Conservation (phyloP, 2,888 invertebrate genomes). For the Helleia helle region DNA sequence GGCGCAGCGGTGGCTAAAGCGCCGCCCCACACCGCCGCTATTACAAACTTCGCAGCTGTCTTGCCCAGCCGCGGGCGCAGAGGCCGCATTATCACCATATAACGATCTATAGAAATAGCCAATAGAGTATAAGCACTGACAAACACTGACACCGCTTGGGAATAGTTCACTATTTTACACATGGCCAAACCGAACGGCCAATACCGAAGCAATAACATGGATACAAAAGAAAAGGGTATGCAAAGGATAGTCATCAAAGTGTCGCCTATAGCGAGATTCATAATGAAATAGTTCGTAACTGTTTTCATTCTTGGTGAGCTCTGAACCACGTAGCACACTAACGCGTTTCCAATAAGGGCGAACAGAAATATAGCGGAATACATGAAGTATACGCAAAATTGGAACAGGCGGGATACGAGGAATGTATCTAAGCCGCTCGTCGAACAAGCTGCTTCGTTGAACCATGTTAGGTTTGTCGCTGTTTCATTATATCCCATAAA, state of each 20-base stretch:
- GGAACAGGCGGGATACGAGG: constrained; percentile 69
- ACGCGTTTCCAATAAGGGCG: constrained; percentile 82
- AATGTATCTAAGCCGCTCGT: constrained; percentile 36
- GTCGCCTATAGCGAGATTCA: constrained; percentile 91
- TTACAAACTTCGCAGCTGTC: constrained; percentile 77
- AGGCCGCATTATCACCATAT: constrained; percentile 92
- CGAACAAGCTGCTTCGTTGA: constrained; percentile 33
- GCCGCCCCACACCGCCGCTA: constrained; percentile 81
- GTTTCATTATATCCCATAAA: too few relatives aligned
- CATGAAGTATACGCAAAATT: constrained; percentile 78
- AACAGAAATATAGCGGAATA: constrained; percentile 82
- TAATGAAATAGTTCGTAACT: constrained; percentile 93
- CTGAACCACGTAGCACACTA: constrained; percentile 90
- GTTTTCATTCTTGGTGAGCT: constrained; percentile 90
- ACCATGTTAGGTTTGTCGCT: constrained; percentile 35
- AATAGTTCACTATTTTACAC: constrained; percentile 88
- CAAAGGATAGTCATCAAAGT: constrained; percentile 92
- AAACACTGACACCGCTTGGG: constrained; percentile 85
- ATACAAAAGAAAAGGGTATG: constrained; percentile 91
- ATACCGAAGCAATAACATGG: constrained; percentile 83
- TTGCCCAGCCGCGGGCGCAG: constrained; percentile 86
- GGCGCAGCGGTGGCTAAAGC: constrained; percentile 87
- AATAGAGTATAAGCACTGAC: constrained; percentile 93
- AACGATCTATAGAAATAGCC: constrained; percentile 92
- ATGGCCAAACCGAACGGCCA: constrained; percentile 91